phyloP scores from a whole-genome alignment of 2,113 vertebrate species.

The Larimichthys crocea region DNA sequence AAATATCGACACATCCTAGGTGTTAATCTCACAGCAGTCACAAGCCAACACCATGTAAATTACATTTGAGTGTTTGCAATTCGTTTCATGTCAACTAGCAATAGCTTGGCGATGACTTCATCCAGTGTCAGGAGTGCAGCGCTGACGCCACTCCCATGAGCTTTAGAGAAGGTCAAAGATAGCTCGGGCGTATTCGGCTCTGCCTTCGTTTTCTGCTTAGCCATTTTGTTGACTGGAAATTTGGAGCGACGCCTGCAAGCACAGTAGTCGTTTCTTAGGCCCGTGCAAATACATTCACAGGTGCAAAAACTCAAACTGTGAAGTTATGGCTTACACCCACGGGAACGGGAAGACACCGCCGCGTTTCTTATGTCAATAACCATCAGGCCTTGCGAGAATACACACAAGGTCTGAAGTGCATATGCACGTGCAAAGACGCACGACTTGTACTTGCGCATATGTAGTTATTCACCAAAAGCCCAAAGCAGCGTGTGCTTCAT shows the following conservation, averaged over 20 bases:
- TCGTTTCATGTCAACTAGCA: conserved; percentile 6
- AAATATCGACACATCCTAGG: conserved; percentile 12
- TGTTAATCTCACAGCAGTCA: conserved; percentile 36
- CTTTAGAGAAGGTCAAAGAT: neutral
- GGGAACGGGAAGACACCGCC: conserved; percentile 48
- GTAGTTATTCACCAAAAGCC: neutral
- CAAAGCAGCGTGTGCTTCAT: conserved; percentile 28
- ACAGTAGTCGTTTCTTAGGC: conserved; percentile 10
- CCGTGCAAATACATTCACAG: conserved; percentile 29
- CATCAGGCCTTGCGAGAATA: conserved; percentile 24
- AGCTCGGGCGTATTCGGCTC: neutral
- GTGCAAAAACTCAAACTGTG: conserved; percentile 56
- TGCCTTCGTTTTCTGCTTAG: neutral
- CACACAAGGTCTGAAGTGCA: conserved; percentile 23
- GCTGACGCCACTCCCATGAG: neutral
- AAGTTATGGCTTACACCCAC: conserved; percentile 28
- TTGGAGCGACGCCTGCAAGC: conserved; percentile 24
- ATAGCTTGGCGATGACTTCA: conserved; percentile 21
- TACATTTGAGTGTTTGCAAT: conserved; percentile 4
- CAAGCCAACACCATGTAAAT: conserved; percentile 8
- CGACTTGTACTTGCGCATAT: neutral
- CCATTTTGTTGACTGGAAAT: conserved; percentile 28
- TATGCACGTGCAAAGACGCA: neutral
- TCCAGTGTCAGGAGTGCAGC: neutral
- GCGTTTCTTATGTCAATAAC: conserved; percentile 53